Conservation (phyloP, 2,797 vertebrate species). For the Sardinella longiceps region DNA sequence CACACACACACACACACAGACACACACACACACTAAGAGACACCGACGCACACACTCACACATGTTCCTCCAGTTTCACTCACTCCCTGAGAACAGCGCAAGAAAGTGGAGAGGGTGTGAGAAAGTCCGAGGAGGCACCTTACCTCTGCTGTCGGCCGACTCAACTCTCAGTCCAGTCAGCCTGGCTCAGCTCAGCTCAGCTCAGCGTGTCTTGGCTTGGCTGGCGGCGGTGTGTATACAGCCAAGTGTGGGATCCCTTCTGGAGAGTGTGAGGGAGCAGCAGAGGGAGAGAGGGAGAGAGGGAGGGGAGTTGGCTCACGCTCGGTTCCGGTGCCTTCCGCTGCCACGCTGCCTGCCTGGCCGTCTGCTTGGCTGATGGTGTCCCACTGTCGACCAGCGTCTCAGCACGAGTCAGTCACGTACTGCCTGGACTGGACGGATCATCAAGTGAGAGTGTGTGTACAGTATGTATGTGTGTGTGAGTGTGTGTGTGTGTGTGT, state of each 20-base stretch:
- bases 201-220: constrained; percentile 29
- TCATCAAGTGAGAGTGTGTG: constrained; percentile 32
- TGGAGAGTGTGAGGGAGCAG: constrained; percentile 39
- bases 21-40: constrained; percentile 1
- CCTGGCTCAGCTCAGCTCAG: constrained; percentile 54
- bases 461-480: not conserved
- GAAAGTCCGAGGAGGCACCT: constrained; percentile 34
- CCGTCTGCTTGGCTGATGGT: constrained; percentile 24
- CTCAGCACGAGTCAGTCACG: not conserved
- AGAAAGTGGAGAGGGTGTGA: not conserved
- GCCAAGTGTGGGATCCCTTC: constrained; percentile 41
- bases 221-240: not conserved
- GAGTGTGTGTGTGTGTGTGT: not conserved
- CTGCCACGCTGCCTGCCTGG: constrained; percentile 43
- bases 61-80: not conserved
- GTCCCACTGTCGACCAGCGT: not conserved
- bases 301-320: constrained; percentile 27
- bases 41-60: not conserved
- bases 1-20: too few species aligned
- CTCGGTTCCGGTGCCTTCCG: constrained; percentile 41
- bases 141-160: constrained; percentile 55
- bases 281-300: constrained; percentile 39
- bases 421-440: constrained; percentile 46
- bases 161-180: constrained; percentile 48
- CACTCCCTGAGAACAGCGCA: not conserved